phyloP scores from a whole-genome alignment of 2,888 invertebrate species.

The Glyphotaelius pellucidus region DNA sequence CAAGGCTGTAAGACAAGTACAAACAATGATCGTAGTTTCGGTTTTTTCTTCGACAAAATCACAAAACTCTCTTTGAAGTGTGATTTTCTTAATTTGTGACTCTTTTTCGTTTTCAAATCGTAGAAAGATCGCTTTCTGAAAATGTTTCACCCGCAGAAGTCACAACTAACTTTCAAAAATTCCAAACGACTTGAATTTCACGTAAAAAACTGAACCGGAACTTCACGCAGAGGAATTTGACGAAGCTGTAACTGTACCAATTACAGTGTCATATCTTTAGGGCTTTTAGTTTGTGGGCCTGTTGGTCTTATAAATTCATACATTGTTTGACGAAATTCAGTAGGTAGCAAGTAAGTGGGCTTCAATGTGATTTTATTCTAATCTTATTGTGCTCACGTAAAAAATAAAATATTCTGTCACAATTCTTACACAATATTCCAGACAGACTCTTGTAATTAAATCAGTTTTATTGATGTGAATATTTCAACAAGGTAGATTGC shows the following conservation, averaged over 20 bases:
- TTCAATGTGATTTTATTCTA: not conserved
- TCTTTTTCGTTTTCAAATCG: too few species aligned
- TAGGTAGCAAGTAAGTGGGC: not conserved
- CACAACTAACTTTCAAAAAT: not conserved
- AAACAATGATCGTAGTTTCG: not conserved
- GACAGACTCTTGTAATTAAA: not conserved
- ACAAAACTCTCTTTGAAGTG: too few species aligned
- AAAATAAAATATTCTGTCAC: not conserved
- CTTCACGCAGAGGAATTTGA: too few species aligned
- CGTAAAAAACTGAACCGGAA: too few species aligned
- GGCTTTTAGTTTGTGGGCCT: not conserved
- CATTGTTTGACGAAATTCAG: not conserved
- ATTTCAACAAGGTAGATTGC: not conserved
- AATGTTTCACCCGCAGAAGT: not conserved
- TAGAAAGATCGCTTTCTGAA: too few species aligned
- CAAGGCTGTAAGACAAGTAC: not conserved
- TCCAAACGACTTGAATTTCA: not conserved
- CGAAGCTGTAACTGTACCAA: not conserved
- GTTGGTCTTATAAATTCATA: not conserved
- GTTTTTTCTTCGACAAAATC: not conserved
- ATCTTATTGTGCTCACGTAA: not conserved
- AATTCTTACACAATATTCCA: not conserved
- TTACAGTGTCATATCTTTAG: not conserved
- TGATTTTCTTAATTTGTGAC: too few species aligned
- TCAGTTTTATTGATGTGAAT: not conserved